phyloP scores from a whole-genome alignment of 2,113 vertebrate genomes.

The Ictalurus punctatus region DNA sequence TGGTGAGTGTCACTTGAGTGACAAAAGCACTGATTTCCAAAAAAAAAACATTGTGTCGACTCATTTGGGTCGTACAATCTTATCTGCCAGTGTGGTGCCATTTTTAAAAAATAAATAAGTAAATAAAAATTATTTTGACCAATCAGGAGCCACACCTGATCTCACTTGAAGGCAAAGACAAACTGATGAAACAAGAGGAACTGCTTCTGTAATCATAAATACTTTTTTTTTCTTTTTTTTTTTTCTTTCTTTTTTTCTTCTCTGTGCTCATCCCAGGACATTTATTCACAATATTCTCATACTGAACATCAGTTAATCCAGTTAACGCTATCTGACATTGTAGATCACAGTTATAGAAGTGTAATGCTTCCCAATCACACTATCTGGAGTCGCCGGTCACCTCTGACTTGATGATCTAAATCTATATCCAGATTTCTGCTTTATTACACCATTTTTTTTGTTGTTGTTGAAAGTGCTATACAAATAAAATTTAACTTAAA shows the following conservation, averaged over 20 bases:
- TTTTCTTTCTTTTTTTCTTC: too few species aligned
- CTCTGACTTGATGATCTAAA: background rate
- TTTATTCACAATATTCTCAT: too few species aligned
- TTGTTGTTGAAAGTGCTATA: background rate
- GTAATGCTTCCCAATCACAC: background rate
- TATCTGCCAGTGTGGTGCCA: background rate
- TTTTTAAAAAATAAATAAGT: too few species aligned
- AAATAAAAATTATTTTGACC: too few species aligned
- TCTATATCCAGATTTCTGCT: background rate
- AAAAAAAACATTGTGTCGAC: background rate
- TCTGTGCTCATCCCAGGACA: background rate
- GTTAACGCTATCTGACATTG: background rate
- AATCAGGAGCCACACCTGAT: background rate
- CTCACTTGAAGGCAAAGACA: background rate
- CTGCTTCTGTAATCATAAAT: background rate
- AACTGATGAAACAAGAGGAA: background rate
- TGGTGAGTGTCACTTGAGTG: conserved; percentile 70
- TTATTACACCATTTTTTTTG: too few species aligned
- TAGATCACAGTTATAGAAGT: background rate
- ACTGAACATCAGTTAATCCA: background rate
- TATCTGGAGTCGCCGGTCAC: background rate
- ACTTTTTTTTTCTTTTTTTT: background rate
- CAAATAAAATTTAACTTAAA: background rate
- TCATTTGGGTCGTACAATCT: background rate
- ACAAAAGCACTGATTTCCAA: background rate